Evolutionary conservation across 1,140 invertebrate genomes (phyloP).

Genomic region (Drosophila punjabiensis): DNA sequence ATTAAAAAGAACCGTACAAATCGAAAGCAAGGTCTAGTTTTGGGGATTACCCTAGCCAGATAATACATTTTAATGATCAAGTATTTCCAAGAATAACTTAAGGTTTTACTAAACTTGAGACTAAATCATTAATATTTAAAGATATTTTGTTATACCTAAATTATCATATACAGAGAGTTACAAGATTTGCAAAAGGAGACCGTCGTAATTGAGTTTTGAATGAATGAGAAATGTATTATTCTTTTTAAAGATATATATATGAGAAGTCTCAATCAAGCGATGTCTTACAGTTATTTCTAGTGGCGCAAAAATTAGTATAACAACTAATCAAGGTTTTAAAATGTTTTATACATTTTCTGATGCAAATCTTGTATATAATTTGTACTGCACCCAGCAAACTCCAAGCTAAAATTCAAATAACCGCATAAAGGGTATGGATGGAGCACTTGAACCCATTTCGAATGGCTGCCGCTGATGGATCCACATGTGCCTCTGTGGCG

Average conservation of each 20-base stretch:
- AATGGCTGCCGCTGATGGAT: conserved; percentile 43
- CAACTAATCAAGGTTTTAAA: not conserved
- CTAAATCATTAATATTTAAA: not conserved
- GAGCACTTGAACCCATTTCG: conserved; percentile 51
- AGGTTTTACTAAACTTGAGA: no score
- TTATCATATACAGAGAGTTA: not conserved
- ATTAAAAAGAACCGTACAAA: not conserved
- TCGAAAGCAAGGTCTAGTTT: not conserved
- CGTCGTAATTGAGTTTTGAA: no score
- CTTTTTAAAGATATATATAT: no score
- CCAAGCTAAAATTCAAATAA: not conserved
- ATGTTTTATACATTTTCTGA: not conserved
- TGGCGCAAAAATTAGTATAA: rapidly evolving
- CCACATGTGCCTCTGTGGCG: conserved; percentile 26
- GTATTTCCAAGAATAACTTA: no score
- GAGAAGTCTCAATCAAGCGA: no score
- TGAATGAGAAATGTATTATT: no score
- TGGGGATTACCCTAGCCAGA: not conserved
- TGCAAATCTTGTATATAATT: not conserved
- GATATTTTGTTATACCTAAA: not conserved
- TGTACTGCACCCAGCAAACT: not conserved
- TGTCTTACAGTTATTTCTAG: not conserved
- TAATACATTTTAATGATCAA: not conserved
- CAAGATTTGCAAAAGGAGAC: not conserved
- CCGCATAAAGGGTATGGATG: conserved; percentile 29